Evolutionary conservation across 2,113 vertebrate genomes (phyloP).

Genomic region (Vanacampus margaritifer): DNA sequence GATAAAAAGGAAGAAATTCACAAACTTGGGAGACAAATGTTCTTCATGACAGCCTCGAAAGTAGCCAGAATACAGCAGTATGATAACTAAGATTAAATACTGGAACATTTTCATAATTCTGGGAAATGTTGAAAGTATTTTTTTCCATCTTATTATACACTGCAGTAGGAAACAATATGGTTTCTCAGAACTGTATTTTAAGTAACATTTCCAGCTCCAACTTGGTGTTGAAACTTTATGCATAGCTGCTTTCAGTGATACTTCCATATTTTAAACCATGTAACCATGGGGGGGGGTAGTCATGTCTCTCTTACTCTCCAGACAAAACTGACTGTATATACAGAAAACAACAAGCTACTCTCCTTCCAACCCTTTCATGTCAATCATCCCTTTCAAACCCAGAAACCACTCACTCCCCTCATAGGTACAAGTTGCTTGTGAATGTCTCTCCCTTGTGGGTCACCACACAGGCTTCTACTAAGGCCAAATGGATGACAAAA

Average conservation of each 20-base stretch:
- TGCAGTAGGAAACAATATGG: background rate
- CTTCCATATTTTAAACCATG: background rate
- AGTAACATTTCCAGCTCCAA: background rate
- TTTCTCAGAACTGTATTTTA: background rate
- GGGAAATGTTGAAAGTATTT: background rate
- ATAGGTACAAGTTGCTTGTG: no score
- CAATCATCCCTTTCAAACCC: no score
- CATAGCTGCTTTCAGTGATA: background rate
- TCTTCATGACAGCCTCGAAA: background rate
- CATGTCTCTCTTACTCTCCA: no score
- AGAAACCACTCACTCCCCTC: no score
- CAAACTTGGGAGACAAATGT: background rate
- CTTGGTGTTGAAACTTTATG: background rate
- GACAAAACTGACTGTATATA: no score
- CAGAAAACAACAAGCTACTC: no score
- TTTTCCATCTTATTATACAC: background rate
- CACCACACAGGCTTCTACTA: background rate
- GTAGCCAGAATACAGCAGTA: background rate
- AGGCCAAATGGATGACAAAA: background rate
- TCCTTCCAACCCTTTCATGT: no score
- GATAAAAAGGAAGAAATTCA: background rate
- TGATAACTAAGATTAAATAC: background rate
- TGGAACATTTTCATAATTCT: background rate
- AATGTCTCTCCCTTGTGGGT: background rate
- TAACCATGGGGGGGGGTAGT: no score